Evolutionary conservation across 2,888 invertebrate genomes (phyloP), one percentile per base, ranked within the genome.

Genomic region (Brenthis hecate): DNA sequence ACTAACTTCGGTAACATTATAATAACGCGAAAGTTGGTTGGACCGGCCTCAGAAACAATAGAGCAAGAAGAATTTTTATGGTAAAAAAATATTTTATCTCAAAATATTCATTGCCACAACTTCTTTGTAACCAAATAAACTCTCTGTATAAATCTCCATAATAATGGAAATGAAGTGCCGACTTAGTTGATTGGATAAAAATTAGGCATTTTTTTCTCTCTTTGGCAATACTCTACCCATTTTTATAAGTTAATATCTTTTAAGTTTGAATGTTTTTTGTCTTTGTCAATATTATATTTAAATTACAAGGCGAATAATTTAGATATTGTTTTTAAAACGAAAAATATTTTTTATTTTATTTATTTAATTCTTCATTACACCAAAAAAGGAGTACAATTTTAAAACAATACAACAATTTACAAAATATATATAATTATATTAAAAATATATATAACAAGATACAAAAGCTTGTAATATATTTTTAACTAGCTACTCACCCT

Each of bases 71-170:
- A 57, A 63, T 58, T 54, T 50, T 55, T 54, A 48, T 53, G 43
- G 65, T 51, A 68, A 69, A 71, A 72, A 69, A 67, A 64, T 65
- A 53, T 58, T 72, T 68, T 54, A 57, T 58, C 65, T 53, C 71
- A 36, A 64, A 65, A 65, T 71, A 72, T 72, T 72, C 72, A 72
- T 72, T 65, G 71, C 66, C 65, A 61, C 61, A 66, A 70, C 66
- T 72, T 70, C 70, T 72, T 72, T 65, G 56, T 70, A 72, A 72
- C 66, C 72, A 71, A 71, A 72, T 72, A 72, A 72, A 69, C 72
- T 72, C 57, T 57, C 51, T 57, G 72, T 71, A 71, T 72, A 71
- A 72, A 72, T 72, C 68, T 69, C 61, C 72, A 72, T 72, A 69
- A 71, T 69, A 68, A 61, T 32, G 53, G 57, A 47, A 65, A 66